Evolutionary conservation across 2,113 vertebrate genomes (phyloP).

Genomic region (Rhagologus leucostigma): DNA sequence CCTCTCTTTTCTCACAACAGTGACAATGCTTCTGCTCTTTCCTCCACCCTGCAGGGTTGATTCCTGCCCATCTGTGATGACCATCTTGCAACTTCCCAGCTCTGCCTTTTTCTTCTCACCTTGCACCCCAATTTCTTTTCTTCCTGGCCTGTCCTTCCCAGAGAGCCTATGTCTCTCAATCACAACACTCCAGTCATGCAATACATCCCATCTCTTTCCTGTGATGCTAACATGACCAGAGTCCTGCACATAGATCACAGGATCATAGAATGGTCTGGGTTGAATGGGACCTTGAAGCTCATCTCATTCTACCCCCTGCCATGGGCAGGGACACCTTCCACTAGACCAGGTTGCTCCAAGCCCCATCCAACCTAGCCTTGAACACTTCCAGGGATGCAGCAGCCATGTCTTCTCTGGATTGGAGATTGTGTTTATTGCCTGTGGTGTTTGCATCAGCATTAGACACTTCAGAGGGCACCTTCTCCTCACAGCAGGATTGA

Average conservation of each 20-base stretch:
- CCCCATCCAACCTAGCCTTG: neutral
- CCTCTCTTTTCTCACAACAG: neutral
- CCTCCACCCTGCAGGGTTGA: neutral
- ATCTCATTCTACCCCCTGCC: neutral
- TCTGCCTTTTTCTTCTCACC: neutral
- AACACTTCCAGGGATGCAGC: neutral
- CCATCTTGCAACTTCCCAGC: neutral
- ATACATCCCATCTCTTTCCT: neutral
- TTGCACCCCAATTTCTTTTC: neutral
- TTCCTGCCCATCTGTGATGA: neutral
- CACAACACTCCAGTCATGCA: neutral
- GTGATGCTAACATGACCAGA: neutral
- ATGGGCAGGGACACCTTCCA: neutral
- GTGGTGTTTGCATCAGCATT: neutral
- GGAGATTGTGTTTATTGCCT: neutral
- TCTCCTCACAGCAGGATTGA: neutral
- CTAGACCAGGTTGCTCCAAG: neutral
- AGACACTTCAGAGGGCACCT: neutral
- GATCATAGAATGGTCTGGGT: neutral
- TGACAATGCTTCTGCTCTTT: neutral
- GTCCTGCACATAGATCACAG: neutral
- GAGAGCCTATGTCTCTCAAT: neutral
- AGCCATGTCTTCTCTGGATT: neutral
- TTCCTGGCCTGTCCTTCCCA: neutral
- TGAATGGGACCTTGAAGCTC: neutral